Evolutionary conservation across 1,140 invertebrate genomes (phyloP).

Genomic region (Drosophila ogumai): DNA sequence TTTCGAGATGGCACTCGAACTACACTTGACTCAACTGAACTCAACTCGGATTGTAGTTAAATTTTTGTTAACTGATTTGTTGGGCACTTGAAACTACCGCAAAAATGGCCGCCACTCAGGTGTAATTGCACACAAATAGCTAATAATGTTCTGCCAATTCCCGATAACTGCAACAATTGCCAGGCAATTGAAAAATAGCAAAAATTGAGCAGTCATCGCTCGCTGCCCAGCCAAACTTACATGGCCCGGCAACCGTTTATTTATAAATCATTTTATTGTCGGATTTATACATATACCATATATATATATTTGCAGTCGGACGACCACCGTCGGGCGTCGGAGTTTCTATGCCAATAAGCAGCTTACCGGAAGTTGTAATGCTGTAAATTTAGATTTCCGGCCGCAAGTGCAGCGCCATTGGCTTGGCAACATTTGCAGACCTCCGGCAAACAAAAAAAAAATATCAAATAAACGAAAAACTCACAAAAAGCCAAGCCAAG

Average conservation of each 20-base stretch:
- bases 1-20: constrained; percentile 10
- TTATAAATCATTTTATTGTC: constrained; percentile 83
- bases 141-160: constrained; percentile 58
- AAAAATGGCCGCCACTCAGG: constrained; percentile 61
- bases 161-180: constrained; percentile 38
- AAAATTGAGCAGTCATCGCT: constrained; percentile 60
- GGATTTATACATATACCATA: constrained; percentile 50
- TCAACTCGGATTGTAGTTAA: constrained; percentile 8
- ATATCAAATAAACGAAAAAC: constrained; percentile 4
- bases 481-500: constrained; percentile 9
- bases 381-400: constrained; percentile 83
- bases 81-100: constrained; percentile 49
- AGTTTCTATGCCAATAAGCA: constrained; percentile 82
- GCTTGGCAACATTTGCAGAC: constrained; percentile 62
- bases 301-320: constrained; percentile 55
- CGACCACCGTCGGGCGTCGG: constrained; percentile 53
- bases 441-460: constrained; percentile 5
- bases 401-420: constrained; percentile 71
- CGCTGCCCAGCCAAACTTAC: constrained; percentile 30
- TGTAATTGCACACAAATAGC: constrained; percentile 64
- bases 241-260: constrained; percentile 63
- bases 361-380: constrained; percentile 83
- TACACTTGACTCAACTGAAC: constrained; percentile 13
- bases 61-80: constrained; percentile 44
- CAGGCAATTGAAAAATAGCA: constrained; percentile 58